Evolutionary conservation across 2,888 invertebrate species (phyloP), one percentile per base, ranked within the genome.

Genomic region (Laspeyria flexula): DNA sequence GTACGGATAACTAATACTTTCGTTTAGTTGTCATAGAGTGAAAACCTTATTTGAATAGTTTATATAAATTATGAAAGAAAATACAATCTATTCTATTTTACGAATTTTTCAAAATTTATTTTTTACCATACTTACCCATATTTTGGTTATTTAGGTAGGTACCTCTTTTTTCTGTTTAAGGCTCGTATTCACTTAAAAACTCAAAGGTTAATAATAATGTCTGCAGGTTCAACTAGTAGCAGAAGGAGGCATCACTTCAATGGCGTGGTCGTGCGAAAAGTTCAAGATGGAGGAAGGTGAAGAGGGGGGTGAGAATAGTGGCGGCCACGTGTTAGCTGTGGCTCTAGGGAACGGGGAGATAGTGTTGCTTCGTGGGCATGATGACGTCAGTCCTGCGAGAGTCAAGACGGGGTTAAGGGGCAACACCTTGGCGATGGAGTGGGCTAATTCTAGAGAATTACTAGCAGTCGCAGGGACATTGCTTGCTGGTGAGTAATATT

Each of bases 191-290:
- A n/a, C n/a, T n/a, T n/a, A n/a, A n/a, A n/a, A n/a, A n/a, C n/a
- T n/a, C n/a, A n/a, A n/a, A n/a, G n/a, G n/a, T n/a, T n/a, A 2
- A 30, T 11, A 7, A 27, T 27, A n/a, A 31, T 2, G 7, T 48
- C 25, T 37, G 12, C 65, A 93, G 92, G 95, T 97, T n/a, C 96
- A 96, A 77, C 84, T 98, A n/a, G 95, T 96, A 53, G 95, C 96
- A 30, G 96, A 97, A 75, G 96, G 97, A 46, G 96, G 96, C 6
- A 98, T 99, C 71, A 96, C 96, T 1, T 95, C 96, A 39, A 97
- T 99, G 97, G 96, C 97, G 11, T 99, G 99, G 99, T 98, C 98
- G 13, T 98, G 99, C 81, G 98, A 98, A 83, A 98, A 98, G 80
- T 99, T 99, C 88, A 98, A 98, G 90, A 98, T 99, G 98, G 98